Conservation (phyloP, 2,113 vertebrate species). For the Hymenochirus boettgeri region DNA sequence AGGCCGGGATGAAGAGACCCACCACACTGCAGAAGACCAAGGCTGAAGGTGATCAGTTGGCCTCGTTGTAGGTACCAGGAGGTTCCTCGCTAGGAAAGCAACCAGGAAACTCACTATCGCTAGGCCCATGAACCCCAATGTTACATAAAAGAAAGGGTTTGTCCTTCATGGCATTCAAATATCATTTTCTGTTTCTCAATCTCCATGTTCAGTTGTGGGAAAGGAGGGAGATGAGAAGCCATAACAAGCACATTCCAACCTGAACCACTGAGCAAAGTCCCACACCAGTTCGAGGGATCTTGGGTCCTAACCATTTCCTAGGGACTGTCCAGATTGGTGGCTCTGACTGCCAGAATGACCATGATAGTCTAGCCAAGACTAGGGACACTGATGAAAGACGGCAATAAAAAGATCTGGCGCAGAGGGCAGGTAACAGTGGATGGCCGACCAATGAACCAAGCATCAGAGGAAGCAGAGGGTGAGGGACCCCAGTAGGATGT, state of each 20-base stretch:
- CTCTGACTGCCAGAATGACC: constrained; percentile 68
- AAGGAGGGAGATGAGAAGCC: constrained; percentile 34
- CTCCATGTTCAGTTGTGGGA: constrained; percentile 20
- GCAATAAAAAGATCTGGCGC: constrained; percentile 64
- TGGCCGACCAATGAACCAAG: constrained; percentile 42
- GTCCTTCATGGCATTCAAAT: constrained; percentile 38
- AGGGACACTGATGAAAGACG: constrained; percentile 64
- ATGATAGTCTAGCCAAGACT: constrained; percentile 68
- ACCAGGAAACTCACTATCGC: constrained; percentile 30
- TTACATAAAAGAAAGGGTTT: constrained; percentile 13
- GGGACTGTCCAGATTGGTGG: constrained; percentile 60
- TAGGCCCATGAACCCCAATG: constrained; percentile 31
- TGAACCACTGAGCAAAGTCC: constrained; percentile 10
- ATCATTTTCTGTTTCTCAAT: constrained; percentile 17
- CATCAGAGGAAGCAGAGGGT: constrained; percentile 38
- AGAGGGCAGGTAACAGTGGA: constrained; percentile 64
- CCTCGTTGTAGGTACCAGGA: constrained; percentile 37
- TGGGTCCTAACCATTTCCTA: constrained; percentile 66
- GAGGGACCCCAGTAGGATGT: constrained; percentile 32
- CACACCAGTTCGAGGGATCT: constrained; percentile 54
- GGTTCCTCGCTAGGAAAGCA: constrained; percentile 36
- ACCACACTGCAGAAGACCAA: constrained; percentile 38
- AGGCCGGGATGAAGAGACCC: constrained; percentile 32
- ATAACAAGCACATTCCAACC: constrained; percentile 30
- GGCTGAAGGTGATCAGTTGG: constrained; percentile 39